A percentile compares a stretch with the other conserved stretches of the same genome.
phyloP scores from a whole-genome alignment of 2,888 invertebrate genomes.

The Sesamia inferens region DNA sequence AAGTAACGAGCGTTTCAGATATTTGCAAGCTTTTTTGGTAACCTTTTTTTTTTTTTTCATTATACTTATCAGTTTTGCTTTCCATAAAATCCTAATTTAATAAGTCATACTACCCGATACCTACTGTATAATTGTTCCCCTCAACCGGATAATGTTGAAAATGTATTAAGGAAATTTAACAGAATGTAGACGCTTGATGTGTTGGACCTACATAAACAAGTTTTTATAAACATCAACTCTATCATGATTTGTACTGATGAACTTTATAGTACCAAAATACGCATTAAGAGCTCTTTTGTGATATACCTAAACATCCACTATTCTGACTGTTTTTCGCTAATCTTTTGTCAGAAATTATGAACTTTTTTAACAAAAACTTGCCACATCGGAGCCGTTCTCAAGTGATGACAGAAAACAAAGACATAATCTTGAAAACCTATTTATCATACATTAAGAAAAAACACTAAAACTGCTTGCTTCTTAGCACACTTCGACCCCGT shows the following conservation, averaged over 20 bases:
- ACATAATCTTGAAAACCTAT: neutral
- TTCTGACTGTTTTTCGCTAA: neutral
- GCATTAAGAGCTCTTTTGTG: neutral
- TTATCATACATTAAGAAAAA: conserved; percentile 41
- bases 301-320: neutral
- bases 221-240: neutral
- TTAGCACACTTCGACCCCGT: conserved; percentile 61
- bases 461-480: conserved; percentile 43
- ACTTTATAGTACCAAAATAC: neutral
- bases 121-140: too few relatives aligned
- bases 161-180: too few relatives aligned
- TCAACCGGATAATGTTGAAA: too few relatives aligned
- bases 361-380: neutral
- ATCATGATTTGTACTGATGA: neutral
- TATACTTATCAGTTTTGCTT: neutral
- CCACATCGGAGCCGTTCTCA: neutral
- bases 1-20: too few relatives aligned
- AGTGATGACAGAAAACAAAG: neutral
- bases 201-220: neutral
- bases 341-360: neutral
- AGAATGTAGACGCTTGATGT: too few relatives aligned
- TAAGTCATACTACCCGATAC: too few relatives aligned
- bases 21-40: neutral
- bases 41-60: neutral
- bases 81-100: neutral